Evolutionary conservation across 1,140 invertebrate species (phyloP).

Genomic region (Camponotus vicinus): DNA sequence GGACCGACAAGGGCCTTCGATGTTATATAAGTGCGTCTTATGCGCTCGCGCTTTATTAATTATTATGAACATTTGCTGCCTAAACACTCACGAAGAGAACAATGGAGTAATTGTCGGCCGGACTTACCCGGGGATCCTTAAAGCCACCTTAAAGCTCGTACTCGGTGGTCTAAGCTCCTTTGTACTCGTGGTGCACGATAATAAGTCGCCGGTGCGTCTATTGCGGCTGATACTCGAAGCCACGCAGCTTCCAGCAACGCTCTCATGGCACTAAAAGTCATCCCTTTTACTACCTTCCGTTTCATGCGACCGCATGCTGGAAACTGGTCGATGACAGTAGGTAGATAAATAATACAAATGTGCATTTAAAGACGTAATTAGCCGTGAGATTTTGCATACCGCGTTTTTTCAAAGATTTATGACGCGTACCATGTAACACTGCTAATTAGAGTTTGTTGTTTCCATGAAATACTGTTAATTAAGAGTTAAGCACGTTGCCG

Average conservation of each 20-base stretch:
- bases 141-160: constrained; percentile 68
- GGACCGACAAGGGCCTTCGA: constrained; percentile 16
- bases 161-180: constrained; percentile 51
- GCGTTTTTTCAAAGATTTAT: background rate
- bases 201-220: constrained; percentile 62
- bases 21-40: constrained; percentile 19
- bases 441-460: background rate
- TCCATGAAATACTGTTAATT: background rate
- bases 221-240: constrained; percentile 54
- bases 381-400: background rate
- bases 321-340: background rate
- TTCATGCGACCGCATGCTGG: background rate
- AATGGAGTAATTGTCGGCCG: constrained; percentile 50
- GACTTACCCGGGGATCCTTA: constrained; percentile 35
- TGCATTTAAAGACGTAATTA: constrained; percentile 40
- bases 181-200: constrained; percentile 52
- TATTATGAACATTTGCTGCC: constrained; percentile 52
- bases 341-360: constrained; percentile 7
- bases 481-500: background rate
- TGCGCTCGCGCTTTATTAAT: constrained; percentile 32
- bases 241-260: constrained; percentile 45
- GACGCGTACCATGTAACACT: background rate
- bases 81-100: constrained; percentile 29
- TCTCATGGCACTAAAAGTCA: constrained; percentile 52
- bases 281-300: constrained; percentile 9